These are phyloP conservation scores for Rhagoletis zephyria DNA, from an alignment of 1,140 invertebrate genomes.

Conservation along the genomic window DNA sequence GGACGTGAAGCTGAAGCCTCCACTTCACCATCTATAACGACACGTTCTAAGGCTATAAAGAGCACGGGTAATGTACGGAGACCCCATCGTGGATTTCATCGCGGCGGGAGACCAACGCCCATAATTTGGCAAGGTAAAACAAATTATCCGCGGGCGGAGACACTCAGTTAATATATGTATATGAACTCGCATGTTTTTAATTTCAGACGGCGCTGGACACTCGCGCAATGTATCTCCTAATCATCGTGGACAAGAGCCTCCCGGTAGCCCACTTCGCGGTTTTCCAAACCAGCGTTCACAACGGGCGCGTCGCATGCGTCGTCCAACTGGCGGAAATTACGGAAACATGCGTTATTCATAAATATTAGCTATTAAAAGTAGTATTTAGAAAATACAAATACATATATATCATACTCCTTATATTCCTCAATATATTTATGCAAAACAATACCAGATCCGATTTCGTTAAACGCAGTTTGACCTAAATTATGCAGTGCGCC, in stretches of 20 bases:
- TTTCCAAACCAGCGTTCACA: slow-evolving; percentile 56
- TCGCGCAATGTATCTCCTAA: slow-evolving; percentile 60
- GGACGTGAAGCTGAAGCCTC: slow-evolving; percentile 81
- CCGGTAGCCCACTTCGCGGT: slow-evolving; percentile 55
- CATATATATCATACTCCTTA: background rate
- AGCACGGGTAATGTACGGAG: slow-evolving; percentile 65
- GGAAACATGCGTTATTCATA: slow-evolving; percentile 57
- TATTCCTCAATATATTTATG: slow-evolving; percentile 44
- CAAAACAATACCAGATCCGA: background rate
- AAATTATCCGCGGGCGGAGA: background rate
- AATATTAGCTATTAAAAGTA: slow-evolving; percentile 46
- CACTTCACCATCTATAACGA: slow-evolving; percentile 75
- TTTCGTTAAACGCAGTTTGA: background rate
- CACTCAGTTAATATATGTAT: background rate
- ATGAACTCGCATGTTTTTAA: slow-evolving; percentile 11
- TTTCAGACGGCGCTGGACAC: slow-evolving; percentile 58
- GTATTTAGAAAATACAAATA: slow-evolving; percentile 13
- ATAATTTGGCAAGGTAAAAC: slow-evolving; percentile 73
- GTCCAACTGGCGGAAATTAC: slow-evolving; percentile 64
- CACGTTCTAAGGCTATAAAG: slow-evolving; percentile 65
- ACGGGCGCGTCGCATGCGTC: slow-evolving; percentile 65
- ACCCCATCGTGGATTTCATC: slow-evolving; percentile 61
- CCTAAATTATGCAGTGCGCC: too few species aligned
- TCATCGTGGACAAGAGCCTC: slow-evolving; percentile 60
- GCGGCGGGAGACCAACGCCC: slow-evolving; percentile 72